Evolutionary conservation across 1,140 invertebrate species (phyloP).

Genomic region (Diorhabda elongata): DNA sequence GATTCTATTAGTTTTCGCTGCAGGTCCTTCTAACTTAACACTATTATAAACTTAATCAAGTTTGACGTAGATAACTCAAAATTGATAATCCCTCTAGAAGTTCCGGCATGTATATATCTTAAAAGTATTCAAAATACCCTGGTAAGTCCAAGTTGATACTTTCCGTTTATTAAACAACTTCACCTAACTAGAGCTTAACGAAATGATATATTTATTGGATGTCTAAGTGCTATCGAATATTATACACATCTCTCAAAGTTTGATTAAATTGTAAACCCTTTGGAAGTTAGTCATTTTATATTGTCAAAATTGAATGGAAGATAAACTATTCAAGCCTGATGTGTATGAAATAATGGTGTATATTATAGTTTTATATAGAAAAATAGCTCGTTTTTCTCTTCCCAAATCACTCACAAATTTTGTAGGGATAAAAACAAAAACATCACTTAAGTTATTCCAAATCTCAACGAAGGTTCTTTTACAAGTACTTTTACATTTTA

Average conservation of each 20-base stretch:
- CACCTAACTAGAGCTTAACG: neutral
- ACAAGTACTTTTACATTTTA: no score
- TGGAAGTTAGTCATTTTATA: neutral
- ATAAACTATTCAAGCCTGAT: no score
- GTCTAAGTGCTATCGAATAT: neutral
- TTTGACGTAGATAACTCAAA: slow-evolving; percentile 2
- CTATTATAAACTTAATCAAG: neutral
- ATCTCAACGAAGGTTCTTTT: no score
- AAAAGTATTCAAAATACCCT: neutral
- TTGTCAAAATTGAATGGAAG: neutral
- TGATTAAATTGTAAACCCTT: slow-evolving; percentile 3
- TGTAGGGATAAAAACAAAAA: no score
- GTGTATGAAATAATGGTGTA: no score
- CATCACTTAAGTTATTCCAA: no score
- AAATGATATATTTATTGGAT: slow-evolving; percentile 3
- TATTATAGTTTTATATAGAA: no score
- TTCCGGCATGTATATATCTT: neutral
- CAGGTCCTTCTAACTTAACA: neutral
- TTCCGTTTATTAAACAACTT: neutral
- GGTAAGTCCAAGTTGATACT: neutral
- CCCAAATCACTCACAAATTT: no score
- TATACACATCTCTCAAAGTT: neutral
- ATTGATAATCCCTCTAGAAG: neutral
- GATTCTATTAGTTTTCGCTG: no score
- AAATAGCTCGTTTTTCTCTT: no score